Conservation (phyloP, 2,797 vertebrate species). For the Uromys caudimaculatus region DNA sequence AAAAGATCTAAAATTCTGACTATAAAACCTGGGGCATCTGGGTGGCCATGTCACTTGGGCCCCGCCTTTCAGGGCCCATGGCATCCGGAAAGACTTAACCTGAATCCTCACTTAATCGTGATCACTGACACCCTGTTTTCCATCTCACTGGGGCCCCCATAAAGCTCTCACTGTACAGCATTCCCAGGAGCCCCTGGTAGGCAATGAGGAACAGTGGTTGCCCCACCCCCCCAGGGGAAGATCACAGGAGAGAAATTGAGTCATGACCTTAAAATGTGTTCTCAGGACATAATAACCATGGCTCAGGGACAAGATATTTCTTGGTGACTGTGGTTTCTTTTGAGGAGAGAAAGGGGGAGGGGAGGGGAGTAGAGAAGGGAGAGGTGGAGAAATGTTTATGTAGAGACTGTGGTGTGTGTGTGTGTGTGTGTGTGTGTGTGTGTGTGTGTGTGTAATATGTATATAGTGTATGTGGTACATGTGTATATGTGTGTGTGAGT, state of each 20-base stretch:
- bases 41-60: not conserved
- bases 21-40: not conserved
- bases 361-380: not conserved
- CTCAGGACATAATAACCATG: not conserved
- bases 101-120: not conserved
- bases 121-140: not conserved
- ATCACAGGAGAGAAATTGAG: not conserved
- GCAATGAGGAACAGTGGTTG: not conserved
- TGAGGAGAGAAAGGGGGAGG: not conserved
- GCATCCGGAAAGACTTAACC: not conserved
- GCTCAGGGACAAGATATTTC: not conserved
- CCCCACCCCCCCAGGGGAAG: not conserved
- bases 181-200: not conserved
- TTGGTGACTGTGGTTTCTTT: constrained; percentile 1
- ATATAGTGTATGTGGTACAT: not conserved
- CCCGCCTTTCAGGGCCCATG: not conserved
- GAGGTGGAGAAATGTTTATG: not conserved
- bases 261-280: not conserved
- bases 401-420: not conserved
- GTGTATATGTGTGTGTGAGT: not conserved
- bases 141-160: accelerated
- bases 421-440: not conserved
- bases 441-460: not conserved
- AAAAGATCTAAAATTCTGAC: not conserved
- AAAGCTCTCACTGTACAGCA: not conserved